Evolutionary conservation across 2,113 vertebrate species (phyloP), one percentile per base, ranked within the genome.

Genomic region (Gobiocypris rarus): DNA sequence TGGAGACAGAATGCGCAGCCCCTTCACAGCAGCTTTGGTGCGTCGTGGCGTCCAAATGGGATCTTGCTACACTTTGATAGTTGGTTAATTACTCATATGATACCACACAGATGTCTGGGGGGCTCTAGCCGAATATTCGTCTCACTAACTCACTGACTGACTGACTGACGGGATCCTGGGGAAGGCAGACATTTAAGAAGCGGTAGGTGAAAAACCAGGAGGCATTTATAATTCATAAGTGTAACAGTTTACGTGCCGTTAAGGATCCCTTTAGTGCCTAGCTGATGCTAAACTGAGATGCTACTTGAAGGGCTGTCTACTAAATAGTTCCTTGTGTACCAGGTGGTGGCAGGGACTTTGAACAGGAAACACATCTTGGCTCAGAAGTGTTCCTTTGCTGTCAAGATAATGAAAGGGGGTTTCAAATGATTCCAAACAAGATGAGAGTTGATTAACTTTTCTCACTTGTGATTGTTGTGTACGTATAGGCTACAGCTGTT

Each of bases 31-130:
- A 94, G 93, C 92, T 82, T 91, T 90, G 89, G 88, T 90, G 90
- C 90, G 82, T 87, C 90, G 92, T 90, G 88, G 89, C 91, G 92
- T 91, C 94, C 94, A 94, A 94, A 92, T 90, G 93, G 93, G 94
- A 95, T 91, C 90, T 85, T 92, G 82, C 84, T 83, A 86, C 85
- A 91, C 94, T 95, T 95, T 95, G 94, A 94, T 94, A 94, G 92
- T 89, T 89, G 90, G 90, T 95, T 95, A 95, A 95, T 95, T 95
- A 95, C 94, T 93, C 92, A 94, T 94, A 93, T 94, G 94, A 93
- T 92, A 93, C 92, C 92, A 93, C 93, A 92, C 94, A 94, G 93
- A 94, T 93, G 94, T 94, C 94, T 94, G 92, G 82, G 94, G 93
- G 94, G 94, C 93, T 93, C 91, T 92, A 93, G 92, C 91, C 91